These are phyloP conservation scores for Drosophila malerkotliana DNA, from an alignment of 1,140 invertebrate species.

Conservation along the genomic window DNA sequence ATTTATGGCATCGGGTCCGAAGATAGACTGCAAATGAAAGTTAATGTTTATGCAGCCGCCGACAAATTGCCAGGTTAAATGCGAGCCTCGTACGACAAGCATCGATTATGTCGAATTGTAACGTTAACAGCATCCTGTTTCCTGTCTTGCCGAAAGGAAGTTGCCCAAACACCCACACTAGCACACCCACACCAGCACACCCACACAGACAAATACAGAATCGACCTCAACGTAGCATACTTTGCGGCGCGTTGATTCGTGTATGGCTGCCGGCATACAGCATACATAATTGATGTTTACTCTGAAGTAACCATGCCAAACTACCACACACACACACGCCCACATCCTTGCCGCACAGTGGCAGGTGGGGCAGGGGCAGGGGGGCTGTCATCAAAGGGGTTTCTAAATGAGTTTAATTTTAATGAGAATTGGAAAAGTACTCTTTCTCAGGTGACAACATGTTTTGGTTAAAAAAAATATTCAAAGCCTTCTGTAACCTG, in stretches of 20 bases:
- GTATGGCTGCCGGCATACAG: constrained; percentile 66
- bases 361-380: not conserved
- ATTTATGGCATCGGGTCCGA: constrained; percentile 42
- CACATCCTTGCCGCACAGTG: not conserved
- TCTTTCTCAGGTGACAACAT: not conserved
- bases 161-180: constrained; percentile 29
- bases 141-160: constrained; percentile 65
- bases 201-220: constrained; percentile 2
- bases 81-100: constrained; percentile 77
- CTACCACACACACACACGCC: constrained; percentile 24
- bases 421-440: constrained; percentile 4
- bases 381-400: not conserved
- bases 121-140: constrained; percentile 79
- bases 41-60: constrained; percentile 74
- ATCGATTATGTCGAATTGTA: constrained; percentile 82
- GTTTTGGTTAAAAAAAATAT: not conserved
- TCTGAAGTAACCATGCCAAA: constrained; percentile 45
- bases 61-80: constrained; percentile 79
- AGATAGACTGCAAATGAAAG: constrained; percentile 77
- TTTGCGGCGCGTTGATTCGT: constrained; percentile 74
- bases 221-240: constrained; percentile 59
- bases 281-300: constrained; percentile 80
- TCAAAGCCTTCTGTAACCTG: not conserved
- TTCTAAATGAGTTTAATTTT: constrained; percentile 1
- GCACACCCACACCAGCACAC: constrained; percentile 3